Percentiles rank a stretch among this genome's conserved stretches.
Conservation (phyloP, 2,888 invertebrate genomes). For the Eristalis intricaria region DNA sequence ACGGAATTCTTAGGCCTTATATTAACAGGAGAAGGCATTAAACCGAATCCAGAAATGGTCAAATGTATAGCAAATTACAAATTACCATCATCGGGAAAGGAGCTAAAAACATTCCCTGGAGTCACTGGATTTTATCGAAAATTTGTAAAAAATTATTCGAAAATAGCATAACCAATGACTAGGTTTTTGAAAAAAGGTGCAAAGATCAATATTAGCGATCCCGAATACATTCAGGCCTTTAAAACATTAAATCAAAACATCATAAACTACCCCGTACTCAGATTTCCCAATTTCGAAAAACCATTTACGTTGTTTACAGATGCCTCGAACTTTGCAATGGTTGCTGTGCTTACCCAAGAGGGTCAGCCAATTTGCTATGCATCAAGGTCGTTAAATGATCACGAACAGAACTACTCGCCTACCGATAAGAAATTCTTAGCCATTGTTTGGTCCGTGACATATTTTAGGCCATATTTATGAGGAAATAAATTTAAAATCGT, state of each 20-base stretch:
- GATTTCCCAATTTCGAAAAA: background rate
- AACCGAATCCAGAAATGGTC: too few relatives aligned
- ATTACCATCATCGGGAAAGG: constrained; percentile 1
- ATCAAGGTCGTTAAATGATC: too few relatives aligned
- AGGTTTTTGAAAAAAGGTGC: background rate
- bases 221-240: constrained; percentile 4
- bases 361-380: too few relatives aligned
- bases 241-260: too few relatives aligned
- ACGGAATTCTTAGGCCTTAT: too few relatives aligned
- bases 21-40: too few relatives aligned
- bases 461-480: too few relatives aligned
- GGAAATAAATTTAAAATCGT: too few relatives aligned
- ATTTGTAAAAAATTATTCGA: background rate
- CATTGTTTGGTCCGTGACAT: too few relatives aligned
- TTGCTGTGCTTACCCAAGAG: background rate
- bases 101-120: constrained; percentile 5
- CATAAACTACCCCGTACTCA: too few relatives aligned
- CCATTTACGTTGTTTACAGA: background rate
- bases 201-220: background rate
- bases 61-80: constrained; percentile 7
- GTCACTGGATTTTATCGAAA: constrained; percentile 6
- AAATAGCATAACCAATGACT: background rate
- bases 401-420: too few relatives aligned
- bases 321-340: background rate
- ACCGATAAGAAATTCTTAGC: too few relatives aligned